Evolutionary conservation across 2,797 vertebrate genomes (phyloP), one percentile per base, ranked within the genome.

Genomic region (Sebastes itinus): DNA sequence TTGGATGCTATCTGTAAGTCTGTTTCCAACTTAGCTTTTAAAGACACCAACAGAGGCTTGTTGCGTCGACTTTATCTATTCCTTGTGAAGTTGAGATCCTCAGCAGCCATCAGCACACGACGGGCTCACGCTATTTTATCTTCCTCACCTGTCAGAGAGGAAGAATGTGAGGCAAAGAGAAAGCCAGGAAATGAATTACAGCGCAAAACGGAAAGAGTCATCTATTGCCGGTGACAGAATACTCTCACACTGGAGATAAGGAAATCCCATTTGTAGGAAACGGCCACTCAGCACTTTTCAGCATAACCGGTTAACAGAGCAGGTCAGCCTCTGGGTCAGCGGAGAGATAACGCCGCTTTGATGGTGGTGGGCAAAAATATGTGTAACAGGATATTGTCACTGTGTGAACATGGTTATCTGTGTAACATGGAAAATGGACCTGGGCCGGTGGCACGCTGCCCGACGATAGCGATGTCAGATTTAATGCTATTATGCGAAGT

Each of bases 251-350:
- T 22, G 32, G n/a, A 90, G 95, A 95, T 95, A 95, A 95, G 92
- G 87, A 90, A 93, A 94, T 87, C 85, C 91, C 89, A 95, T 95
- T 96, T 94, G 88, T 88, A 67, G 78, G 78, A 91, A 93, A 82
- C 46, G 30, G 64, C 86, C 83, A 87, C 86, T 94, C 93, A 93
- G 93, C 93, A 89, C 87, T 89, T 92, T 92, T 75, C 81, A 75
- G 77, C 81, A 71, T 84, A 89, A 88, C 85, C 80, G 59, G 81
- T 86, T 89, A 89, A 91, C 77, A 68, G 87, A 87, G 72, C 77
- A 72, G 93, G 93, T 95, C 90, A 82, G 77, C 62, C 64, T 7
- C 35, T 33, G 87, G 91, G 91, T 94, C 90, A 89, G 30, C 23
- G 5, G 25, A 49, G 72, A 88, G 85, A 90, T 91, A 82, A 86